Base-by-base conservation (phyloP, 1,140 invertebrate genomes). In the Neelides sp. region DNA sequence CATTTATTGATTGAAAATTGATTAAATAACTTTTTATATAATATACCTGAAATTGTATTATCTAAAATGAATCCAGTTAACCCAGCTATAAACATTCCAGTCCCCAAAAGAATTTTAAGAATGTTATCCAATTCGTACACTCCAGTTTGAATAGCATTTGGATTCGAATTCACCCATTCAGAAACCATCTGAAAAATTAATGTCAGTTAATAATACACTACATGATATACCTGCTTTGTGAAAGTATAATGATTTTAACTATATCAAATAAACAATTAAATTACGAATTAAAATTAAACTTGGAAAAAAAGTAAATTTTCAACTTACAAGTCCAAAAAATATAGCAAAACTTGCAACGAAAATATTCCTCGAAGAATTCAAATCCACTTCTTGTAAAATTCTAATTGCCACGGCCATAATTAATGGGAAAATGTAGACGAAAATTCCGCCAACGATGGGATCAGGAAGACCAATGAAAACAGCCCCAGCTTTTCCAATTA, bases 31-130 rank as follows among this genome's bases (percentile, higher is more conserved):
- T 32, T 35, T 20, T 1, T n/a, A 3, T 7, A 20, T 2, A 5
- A 30, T 15, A 51, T 64, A 73, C 73, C 73, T 58, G 72, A 72
- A 4, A 74, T 64, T 8, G 65, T 71, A 50, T 75, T 74, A 59
- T 75, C 73, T 24, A 75, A 54, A n/a, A 74, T 23, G 55, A 66
- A 72, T 12, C 70, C 72, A 2, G 72, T 28, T 15, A 69, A 54
- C 4, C 72, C 71, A 4, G 69, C 71, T 17, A 74, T 64, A 57
- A 75, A 72, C 71, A 74, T 74, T 30, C 63, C 64, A 0, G 72
- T 73, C 2, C 64, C 63, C 12, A 74, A 55, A 22, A 74, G 54
- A 12, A 73, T 68, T 4, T 53, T 62, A 2, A 73, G 41, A 7
- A 68, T 62, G 41, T 71, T 66, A 49, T 72, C 66, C 5, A 68